Conservation (phyloP, 2,113 vertebrate species). For the Alethe castanea region DNA sequence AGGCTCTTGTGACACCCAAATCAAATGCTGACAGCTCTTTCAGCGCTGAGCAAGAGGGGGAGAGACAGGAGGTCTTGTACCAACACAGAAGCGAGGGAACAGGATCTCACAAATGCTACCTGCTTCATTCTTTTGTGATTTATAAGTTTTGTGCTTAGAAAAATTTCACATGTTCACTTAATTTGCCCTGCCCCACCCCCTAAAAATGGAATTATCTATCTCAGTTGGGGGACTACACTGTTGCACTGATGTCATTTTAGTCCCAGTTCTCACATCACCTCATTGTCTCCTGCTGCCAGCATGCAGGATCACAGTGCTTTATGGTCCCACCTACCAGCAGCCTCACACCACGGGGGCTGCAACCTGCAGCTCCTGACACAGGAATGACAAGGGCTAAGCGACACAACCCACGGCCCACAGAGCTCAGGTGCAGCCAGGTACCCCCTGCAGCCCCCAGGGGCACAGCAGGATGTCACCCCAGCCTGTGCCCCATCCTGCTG, state of each 20-base stretch:
- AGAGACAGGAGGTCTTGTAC: background rate
- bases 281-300: background rate
- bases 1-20: constrained; percentile 8
- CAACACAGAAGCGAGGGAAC: background rate
- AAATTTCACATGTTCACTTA: fast-evolving
- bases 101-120: background rate
- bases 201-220: background rate
- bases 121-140: background rate
- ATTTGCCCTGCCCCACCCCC: background rate
- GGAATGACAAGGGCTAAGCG: background rate
- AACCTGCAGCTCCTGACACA: background rate
- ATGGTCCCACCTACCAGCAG: background rate
- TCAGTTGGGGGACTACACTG: background rate
- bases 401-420: background rate
- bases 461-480: background rate
- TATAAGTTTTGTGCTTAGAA: background rate
- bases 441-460: background rate
- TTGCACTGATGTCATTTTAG: background rate
- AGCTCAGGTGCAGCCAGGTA: background rate
- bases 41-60: background rate
- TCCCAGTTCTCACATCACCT: background rate
- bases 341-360: background rate
- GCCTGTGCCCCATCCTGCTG: background rate
- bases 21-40: constrained; percentile 18
- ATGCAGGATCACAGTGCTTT: background rate